phyloP scores from a whole-genome alignment of 2,888 invertebrate genomes.

The Idaea straminata region DNA sequence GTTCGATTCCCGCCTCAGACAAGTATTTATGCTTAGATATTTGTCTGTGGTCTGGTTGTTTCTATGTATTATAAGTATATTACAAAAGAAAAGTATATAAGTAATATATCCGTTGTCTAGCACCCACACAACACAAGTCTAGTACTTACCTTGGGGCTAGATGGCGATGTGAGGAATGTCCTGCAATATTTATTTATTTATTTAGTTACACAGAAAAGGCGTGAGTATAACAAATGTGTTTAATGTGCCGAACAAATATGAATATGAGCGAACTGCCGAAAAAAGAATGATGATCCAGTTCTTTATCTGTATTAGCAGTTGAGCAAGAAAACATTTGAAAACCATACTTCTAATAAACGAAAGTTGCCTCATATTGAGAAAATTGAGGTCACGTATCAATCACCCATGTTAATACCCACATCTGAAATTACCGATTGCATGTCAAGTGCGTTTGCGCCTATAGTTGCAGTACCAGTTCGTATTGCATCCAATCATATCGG shows the following conservation, averaged over 20 bases:
- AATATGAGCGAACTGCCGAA: not conserved
- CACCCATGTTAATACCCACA: conserved; percentile 9
- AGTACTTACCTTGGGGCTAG: too few relatives aligned
- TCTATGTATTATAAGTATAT: too few relatives aligned
- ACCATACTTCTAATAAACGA: not conserved
- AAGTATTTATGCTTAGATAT: too few relatives aligned
- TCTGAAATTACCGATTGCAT: conserved; percentile 1
- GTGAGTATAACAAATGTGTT: not conserved
- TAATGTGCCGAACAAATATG: not conserved
- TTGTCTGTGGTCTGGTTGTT: too few relatives aligned
- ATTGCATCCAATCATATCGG: conserved; percentile 4
- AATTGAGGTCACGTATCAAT: conserved; percentile 25
- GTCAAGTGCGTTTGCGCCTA: conserved; percentile 1
- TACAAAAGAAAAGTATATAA: too few relatives aligned
- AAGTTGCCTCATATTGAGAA: conserved; percentile 18
- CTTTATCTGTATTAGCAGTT: conserved; percentile 2
- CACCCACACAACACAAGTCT: too few relatives aligned
- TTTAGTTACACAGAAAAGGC: conserved; percentile 1
- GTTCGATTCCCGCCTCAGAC: too few relatives aligned
- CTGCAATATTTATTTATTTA: too few relatives aligned
- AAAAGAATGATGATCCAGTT: not conserved
- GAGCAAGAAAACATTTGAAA: not conserved
- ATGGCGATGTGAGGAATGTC: too few relatives aligned
- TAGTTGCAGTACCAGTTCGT: not conserved
- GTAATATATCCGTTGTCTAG: too few relatives aligned